phyloP scores from a whole-genome alignment of 2,797 vertebrate genomes.

The Sebastes hopkinsi region DNA sequence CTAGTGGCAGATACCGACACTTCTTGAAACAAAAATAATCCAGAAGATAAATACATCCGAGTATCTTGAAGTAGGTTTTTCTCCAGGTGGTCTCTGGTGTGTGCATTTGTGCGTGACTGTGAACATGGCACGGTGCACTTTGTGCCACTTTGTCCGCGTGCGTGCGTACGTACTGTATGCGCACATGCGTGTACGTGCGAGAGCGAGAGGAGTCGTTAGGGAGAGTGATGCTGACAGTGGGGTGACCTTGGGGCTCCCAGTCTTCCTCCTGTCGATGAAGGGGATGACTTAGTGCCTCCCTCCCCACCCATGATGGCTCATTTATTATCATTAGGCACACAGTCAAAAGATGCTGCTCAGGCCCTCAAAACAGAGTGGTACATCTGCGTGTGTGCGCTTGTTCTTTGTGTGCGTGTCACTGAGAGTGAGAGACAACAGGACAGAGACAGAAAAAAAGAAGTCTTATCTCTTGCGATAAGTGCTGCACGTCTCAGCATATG shows the following conservation, averaged over 20 bases:
- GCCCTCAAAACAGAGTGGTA: constrained; percentile 65
- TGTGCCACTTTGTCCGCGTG: neutral
- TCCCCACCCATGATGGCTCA: constrained; percentile 82
- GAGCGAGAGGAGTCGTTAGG: constrained; percentile 74
- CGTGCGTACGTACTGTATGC: neutral
- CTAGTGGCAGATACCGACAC: neutral
- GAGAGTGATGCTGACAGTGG: constrained; percentile 81
- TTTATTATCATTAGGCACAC: constrained; percentile 88
- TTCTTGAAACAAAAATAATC: neutral
- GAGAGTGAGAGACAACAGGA: constrained; percentile 44
- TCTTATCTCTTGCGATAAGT: constrained; percentile 43
- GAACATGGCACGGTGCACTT: neutral
- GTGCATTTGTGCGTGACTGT: neutral
- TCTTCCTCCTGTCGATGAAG: constrained; percentile 80
- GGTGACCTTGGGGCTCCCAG: constrained; percentile 82
- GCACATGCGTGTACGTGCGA: neutral
- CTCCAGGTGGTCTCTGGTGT: neutral
- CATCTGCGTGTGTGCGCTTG: constrained; percentile 19
- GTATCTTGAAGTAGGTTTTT: neutral
- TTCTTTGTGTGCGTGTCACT: neutral
- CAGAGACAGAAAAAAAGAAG: constrained; percentile 28
- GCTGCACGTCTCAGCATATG: constrained; percentile 53
- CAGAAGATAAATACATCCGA: neutral
- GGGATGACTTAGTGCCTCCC: constrained; percentile 87
- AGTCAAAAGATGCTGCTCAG: constrained; percentile 81